Evolutionary conservation across 1,140 invertebrate genomes (phyloP), one percentile per base, ranked within the genome.

Genomic region (Diorhabda sublineata): DNA sequence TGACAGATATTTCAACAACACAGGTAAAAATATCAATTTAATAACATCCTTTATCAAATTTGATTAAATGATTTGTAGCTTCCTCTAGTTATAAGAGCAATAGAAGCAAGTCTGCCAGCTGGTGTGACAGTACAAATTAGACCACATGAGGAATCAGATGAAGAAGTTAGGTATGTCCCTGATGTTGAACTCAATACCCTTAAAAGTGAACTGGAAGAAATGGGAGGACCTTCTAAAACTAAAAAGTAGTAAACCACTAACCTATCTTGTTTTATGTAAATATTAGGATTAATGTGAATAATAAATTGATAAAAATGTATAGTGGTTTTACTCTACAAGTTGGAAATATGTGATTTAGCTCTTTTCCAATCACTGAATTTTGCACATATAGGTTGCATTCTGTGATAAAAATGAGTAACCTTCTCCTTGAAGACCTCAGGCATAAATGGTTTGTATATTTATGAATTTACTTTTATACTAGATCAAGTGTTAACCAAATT

Each of bases 151-250:
- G 79, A 83, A 5, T 81, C 87, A 45, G 82, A 90, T 71, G 88
- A 92, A 63, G 82, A 86, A 73, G 82, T 87, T 42, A 85, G 92
- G 61, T 93, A 91, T 80, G 84, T 96, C 59, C 92, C 93, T 2
- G 92, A 95, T 79, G 88, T 87, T 68, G 86, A 93, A 79, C 82
- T 96, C 3, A 74, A 90, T 9, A 85, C 89, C n/a, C 83, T 94
- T 4, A 91, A 92, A 79, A 79, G 85, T 59, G 84, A 92, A 76
- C 79, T 91, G 47, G 83, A 87, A 66, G 85, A 84, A 9, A 84
- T 89, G 83, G 86, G 86, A 3, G 85, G 85, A 2, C 80, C 82
- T 60, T 77, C 74, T 7, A 86, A 84, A 58, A 86, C 82, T 71
- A 87, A 86, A 80, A 74, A 72, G 57, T 74, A 68, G 58, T 52